Conservation (phyloP, 2,888 invertebrate genomes). For the Oasisia sp. region DNA sequence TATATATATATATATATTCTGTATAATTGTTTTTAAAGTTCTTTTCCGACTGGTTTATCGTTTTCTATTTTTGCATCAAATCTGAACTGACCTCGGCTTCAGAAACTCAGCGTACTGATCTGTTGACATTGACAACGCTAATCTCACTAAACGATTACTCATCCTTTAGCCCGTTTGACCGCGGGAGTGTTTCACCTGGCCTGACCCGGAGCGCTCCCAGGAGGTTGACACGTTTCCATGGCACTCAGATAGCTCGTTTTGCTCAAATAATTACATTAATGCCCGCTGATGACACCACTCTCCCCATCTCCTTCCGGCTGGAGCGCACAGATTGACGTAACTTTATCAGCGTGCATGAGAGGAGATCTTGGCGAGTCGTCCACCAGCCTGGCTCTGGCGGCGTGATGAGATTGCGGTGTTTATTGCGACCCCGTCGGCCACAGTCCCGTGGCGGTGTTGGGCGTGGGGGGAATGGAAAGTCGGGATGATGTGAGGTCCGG, state of each 20-base stretch:
- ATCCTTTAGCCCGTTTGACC: not conserved
- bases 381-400: not conserved
- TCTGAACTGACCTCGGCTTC: not conserved
- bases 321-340: not conserved
- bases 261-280: not conserved
- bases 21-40: not conserved
- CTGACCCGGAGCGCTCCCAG: not conserved
- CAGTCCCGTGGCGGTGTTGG: not conserved
- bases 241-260: not conserved
- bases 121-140: not conserved
- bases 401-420: not conserved
- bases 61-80: not conserved
- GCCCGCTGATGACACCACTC: not conserved
- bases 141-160: not conserved
- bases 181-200: not conserved
- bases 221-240: not conserved
- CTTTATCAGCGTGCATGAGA: conserved; percentile 12
- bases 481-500: not conserved
- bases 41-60: not conserved
- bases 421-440: not conserved
- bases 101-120: not conserved
- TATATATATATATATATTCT: no score
- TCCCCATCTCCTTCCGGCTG: not conserved
- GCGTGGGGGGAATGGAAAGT: not conserved
- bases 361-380: not conserved